Evolutionary conservation across 1,140 invertebrate species (phyloP).

Genomic region (Archegozetes longisetosus): DNA sequence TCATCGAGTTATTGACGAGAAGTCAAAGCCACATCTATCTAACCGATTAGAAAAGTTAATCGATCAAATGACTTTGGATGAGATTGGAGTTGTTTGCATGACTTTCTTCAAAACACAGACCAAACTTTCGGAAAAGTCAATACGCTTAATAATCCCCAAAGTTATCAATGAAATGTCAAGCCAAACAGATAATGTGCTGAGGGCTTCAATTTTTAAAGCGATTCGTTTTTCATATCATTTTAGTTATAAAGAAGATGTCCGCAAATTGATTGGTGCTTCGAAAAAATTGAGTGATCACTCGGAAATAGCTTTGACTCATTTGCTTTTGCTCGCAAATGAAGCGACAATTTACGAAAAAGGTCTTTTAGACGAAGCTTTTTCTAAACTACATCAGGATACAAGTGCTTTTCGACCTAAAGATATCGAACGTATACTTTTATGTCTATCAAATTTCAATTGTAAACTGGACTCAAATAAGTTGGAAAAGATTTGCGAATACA

Average conservation of each 20-base stretch:
- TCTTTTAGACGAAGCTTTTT: background rate
- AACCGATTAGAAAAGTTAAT: background rate
- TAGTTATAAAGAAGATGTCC: background rate
- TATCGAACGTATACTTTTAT: slow-evolving; percentile 10
- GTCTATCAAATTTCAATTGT: slow-evolving; percentile 2
- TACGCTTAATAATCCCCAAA: background rate
- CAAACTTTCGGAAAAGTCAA: background rate
- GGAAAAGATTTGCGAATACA: background rate
- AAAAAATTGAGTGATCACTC: background rate
- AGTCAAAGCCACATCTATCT: background rate
- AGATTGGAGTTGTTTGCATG: slow-evolving; percentile 1
- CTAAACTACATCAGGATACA: background rate
- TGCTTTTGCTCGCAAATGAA: background rate
- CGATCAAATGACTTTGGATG: slow-evolving; percentile 3
- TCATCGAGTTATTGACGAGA: background rate
- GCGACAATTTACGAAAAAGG: background rate
- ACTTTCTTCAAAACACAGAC: slow-evolving; percentile 10
- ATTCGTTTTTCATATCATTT: slow-evolving; percentile 1
- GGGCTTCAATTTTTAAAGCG: background rate
- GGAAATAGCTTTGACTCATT: slow-evolving; percentile 4
- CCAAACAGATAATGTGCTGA: background rate
- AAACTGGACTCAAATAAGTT: background rate
- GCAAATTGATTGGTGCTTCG: background rate
- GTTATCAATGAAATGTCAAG: background rate
- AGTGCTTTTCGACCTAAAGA: slow-evolving; percentile 5